Percentiles rank a stretch among this genome's conserved stretches.
These are phyloP conservation scores for Drosophila setosimentum DNA, from an alignment of 2,888 invertebrate species.

Conservation along the genomic window DNA sequence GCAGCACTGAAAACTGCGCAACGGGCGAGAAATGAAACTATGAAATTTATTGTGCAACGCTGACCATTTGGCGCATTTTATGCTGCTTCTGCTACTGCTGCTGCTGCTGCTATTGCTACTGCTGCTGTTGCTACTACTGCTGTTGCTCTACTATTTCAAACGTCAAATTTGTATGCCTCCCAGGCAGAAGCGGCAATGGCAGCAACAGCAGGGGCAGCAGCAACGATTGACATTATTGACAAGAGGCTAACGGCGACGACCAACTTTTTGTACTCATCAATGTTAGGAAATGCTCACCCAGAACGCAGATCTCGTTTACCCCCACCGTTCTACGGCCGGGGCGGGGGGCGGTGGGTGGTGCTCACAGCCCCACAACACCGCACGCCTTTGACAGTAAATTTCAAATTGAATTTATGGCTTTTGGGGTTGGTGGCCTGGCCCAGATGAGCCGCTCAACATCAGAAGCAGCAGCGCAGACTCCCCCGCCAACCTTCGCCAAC, in stretches of 20 bases:
- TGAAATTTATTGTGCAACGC: constrained; percentile 57
- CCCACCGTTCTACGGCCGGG: not conserved
- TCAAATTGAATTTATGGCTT: constrained; percentile 75
- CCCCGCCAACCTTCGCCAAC: not conserved
- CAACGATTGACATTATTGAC: constrained; percentile 72
- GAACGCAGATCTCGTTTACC: constrained; percentile 29
- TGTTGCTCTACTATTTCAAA: constrained; percentile 59
- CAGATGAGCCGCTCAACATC: constrained; percentile 33
- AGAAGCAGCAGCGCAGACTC: not conserved
- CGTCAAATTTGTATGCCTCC: constrained; percentile 60
- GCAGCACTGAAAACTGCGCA: constrained; percentile 30
- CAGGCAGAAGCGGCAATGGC: constrained; percentile 20
- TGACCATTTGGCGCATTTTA: constrained; percentile 49
- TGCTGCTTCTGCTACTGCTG: constrained; percentile 39
- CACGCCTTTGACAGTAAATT: constrained; percentile 65
- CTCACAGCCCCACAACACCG: not conserved
- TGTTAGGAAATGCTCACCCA: constrained; percentile 21
- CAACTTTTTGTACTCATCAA: constrained; percentile 48
- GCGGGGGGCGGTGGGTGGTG: too few relatives aligned
- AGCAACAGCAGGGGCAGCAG: constrained; percentile 23
- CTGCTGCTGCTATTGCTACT: constrained; percentile 17
- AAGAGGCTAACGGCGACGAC: constrained; percentile 41
- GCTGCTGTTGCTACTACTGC: constrained; percentile 40
- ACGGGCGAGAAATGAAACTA: constrained; percentile 52
- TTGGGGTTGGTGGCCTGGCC: constrained; percentile 40